phyloP scores from a whole-genome alignment of 2,888 invertebrate species.

The Temnothorax rugatulus region DNA sequence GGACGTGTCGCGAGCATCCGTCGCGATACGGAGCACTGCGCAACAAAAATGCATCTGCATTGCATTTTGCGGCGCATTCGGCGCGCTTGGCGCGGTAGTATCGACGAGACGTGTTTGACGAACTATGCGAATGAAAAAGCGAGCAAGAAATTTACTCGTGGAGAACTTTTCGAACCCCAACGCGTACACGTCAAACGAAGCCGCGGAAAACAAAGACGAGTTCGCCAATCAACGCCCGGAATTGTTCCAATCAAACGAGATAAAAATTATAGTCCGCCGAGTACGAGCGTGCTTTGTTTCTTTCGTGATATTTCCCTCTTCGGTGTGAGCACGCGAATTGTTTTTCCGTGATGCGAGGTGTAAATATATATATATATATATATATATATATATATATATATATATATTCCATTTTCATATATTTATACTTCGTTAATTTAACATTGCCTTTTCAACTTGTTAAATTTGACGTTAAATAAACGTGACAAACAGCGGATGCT shows the following conservation, averaged over 20 bases:
- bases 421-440: not conserved
- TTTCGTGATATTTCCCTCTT: constrained; percentile 46
- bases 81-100: not conserved
- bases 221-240: constrained; percentile 44
- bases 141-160: constrained; percentile 9
- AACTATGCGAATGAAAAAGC: constrained; percentile 18
- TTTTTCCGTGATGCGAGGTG: constrained; percentile 54
- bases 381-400: no score
- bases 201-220: constrained; percentile 40
- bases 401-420: not conserved
- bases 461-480: not conserved
- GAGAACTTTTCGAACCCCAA: constrained; percentile 10
- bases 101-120: constrained; percentile 26
- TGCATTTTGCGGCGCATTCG: not conserved
- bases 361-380: no score
- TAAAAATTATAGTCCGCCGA: constrained; percentile 51
- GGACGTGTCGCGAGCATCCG: not conserved
- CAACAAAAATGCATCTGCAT: constrained; percentile 32
- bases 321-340: constrained; percentile 30
- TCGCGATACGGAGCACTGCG: not conserved
- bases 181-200: constrained; percentile 26
- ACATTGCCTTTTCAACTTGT: not conserved
- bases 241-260: constrained; percentile 48
- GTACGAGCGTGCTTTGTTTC: constrained; percentile 17
- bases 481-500: not conserved